Evolutionary conservation across 2,888 invertebrate species (phyloP).

Genomic region (Lycaena phlaeas): DNA sequence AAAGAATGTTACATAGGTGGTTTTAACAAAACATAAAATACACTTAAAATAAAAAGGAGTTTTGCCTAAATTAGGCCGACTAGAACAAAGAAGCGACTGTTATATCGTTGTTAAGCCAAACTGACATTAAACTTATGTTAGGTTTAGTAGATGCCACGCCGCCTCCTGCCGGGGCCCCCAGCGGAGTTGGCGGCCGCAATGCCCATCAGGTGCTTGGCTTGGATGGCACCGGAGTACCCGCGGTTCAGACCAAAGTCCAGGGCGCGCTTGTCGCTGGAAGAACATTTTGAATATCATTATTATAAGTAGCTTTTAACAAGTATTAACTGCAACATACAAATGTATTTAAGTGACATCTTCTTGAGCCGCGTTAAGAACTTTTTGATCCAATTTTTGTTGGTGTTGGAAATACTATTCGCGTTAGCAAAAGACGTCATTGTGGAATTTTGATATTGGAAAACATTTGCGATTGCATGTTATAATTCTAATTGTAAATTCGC

Average conservation of each 20-base stretch:
- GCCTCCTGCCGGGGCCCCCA: conserved; percentile 90
- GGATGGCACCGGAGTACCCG: conserved; percentile 91
- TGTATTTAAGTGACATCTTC: too few relatives aligned
- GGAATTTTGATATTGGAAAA: too few relatives aligned
- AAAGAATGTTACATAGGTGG: background rate
- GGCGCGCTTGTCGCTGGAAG: conserved; percentile 84
- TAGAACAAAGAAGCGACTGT: background rate
- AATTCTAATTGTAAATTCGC: too few relatives aligned
- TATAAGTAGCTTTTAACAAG: too few relatives aligned
- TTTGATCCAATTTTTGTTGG: too few relatives aligned
- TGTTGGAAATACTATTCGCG: too few relatives aligned
- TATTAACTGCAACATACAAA: too few relatives aligned
- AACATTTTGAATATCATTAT: background rate
- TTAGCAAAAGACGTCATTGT: too few relatives aligned
- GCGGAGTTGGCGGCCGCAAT: conserved; percentile 91
- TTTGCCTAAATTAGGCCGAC: background rate
- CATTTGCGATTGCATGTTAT: too few relatives aligned
- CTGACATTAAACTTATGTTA: conserved; percentile 2
- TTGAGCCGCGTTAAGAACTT: too few relatives aligned
- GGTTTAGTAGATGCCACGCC: conserved; percentile 74
- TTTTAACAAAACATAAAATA: background rate
- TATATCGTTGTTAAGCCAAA: conserved; percentile 3
- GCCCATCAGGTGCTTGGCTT: conserved; percentile 93
- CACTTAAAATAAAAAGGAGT: background rate
- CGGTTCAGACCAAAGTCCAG: conserved; percentile 90